These are phyloP conservation scores for Coronaproctus castanopsis DNA, from an alignment of 2,888 invertebrate species.

Conservation along the genomic window DNA sequence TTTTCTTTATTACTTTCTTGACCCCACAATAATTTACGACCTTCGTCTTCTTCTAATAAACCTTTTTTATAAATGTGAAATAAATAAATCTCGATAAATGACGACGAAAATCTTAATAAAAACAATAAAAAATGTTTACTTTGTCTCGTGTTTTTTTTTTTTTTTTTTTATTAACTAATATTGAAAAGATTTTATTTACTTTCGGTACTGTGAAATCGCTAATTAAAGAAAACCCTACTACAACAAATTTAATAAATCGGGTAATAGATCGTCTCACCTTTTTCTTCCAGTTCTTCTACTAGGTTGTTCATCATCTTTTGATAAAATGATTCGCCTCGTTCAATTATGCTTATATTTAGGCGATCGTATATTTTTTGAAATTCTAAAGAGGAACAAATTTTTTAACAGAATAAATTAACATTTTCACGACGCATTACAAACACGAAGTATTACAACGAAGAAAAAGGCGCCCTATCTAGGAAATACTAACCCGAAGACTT, in stretches of 20 bases:
- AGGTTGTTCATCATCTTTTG: constrained; percentile 70
- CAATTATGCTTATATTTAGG: constrained; percentile 50
- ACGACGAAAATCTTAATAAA: too few relatives aligned
- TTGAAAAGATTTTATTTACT: too few relatives aligned
- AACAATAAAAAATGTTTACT: neutral
- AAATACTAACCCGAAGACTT: too few relatives aligned
- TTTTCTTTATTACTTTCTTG: constrained; percentile 37
- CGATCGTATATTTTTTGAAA: constrained; percentile 78
- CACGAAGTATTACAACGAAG: neutral
- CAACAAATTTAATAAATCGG: too few relatives aligned
- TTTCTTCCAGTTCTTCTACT: constrained; percentile 48
- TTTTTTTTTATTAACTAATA: too few relatives aligned
- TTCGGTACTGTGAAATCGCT: too few relatives aligned
- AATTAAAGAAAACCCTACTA: too few relatives aligned
- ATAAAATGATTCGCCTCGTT: constrained; percentile 93
- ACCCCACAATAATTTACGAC: constrained; percentile 66
- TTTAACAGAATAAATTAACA: too few relatives aligned
- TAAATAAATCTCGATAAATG: neutral
- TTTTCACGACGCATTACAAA: constrained; percentile 4
- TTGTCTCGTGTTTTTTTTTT: too few relatives aligned
- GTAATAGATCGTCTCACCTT: too few relatives aligned
- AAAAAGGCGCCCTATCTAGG: too few relatives aligned
- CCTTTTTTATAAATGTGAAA: constrained; percentile 20
- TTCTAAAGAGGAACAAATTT: constrained; percentile 36
- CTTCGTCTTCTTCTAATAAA: constrained; percentile 56